Evolutionary conservation across 2,113 vertebrate species (phyloP).

Genomic region (Aplodontia rufa): DNA sequence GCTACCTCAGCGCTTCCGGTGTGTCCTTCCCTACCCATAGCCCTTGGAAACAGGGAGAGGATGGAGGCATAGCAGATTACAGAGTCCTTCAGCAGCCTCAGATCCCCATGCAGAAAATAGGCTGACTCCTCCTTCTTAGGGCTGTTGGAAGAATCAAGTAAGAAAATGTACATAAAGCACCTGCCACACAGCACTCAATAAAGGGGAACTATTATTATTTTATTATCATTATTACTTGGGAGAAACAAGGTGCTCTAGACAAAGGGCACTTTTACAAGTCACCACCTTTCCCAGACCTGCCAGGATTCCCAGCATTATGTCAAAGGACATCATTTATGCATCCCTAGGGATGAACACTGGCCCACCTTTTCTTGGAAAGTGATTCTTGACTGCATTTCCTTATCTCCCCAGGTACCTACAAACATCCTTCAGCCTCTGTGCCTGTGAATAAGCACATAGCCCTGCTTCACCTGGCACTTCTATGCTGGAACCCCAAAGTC

Average conservation of each 20-base stretch:
- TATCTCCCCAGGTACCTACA: slow-evolving; percentile 18
- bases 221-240: neutral
- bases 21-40: neutral
- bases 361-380: neutral
- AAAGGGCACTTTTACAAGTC: neutral
- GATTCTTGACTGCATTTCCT: slow-evolving; percentile 35
- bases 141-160: neutral
- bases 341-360: neutral
- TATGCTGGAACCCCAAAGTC: neutral
- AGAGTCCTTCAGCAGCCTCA: neutral
- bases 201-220: slow-evolving; percentile 35
- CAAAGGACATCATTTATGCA: neutral
- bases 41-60: neutral
- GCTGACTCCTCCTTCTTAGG: neutral
- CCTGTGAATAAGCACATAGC: neutral
- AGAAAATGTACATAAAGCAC: neutral
- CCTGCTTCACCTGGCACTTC: neutral
- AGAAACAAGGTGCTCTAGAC: neutral
- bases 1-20: neutral
- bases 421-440: neutral
- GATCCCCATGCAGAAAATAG: neutral
- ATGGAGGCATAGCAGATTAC: neutral
- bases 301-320: neutral
- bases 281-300: neutral
- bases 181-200: slow-evolving; percentile 30